Evolutionary conservation across 2,888 invertebrate species (phyloP).

Genomic region (Lathronympha strigana): DNA sequence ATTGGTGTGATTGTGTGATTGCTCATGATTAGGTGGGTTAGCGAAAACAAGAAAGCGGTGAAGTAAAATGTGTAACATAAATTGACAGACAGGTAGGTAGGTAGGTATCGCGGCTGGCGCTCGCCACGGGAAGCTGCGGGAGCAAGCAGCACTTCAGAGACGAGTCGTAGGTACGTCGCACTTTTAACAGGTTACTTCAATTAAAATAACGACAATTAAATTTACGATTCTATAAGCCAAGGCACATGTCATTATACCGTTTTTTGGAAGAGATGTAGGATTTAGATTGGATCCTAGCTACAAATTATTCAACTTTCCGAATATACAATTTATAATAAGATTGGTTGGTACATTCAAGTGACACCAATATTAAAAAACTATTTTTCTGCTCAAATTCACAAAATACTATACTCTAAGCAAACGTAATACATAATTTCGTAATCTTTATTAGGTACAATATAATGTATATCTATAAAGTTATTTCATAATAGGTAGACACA

Average conservation of each 20-base stretch:
- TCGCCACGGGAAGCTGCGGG: constrained; percentile 44
- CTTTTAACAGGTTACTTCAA: constrained; percentile 61
- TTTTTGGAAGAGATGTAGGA: constrained; percentile 77
- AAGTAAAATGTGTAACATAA: constrained; percentile 26
- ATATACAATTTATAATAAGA: constrained; percentile 82
- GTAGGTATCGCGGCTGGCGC: constrained; percentile 20
- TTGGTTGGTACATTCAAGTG: constrained; percentile 84
- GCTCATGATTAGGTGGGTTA: neutral
- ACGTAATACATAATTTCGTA: constrained; percentile 69
- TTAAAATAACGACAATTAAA: constrained; percentile 71
- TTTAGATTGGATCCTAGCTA: constrained; percentile 84
- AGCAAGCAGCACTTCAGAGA: constrained; percentile 67
- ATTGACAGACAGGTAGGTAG: constrained; percentile 35
- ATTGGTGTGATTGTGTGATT: constrained; percentile 37
- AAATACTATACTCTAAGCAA: constrained; percentile 83
- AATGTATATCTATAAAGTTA: constrained; percentile 77
- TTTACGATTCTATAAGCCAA: constrained; percentile 76
- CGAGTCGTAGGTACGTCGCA: constrained; percentile 53
- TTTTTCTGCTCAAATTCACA: constrained; percentile 82
- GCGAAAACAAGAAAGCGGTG: constrained; percentile 3
- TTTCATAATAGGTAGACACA: constrained; percentile 69
- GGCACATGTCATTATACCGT: constrained; percentile 78
- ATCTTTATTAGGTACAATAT: constrained; percentile 64
- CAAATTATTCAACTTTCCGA: constrained; percentile 84
- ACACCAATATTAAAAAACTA: constrained; percentile 85